Evolutionary conservation across 2,113 vertebrate genomes (phyloP), one percentile per base, ranked within the genome.

Genomic region (Nycticorax nycticorax): DNA sequence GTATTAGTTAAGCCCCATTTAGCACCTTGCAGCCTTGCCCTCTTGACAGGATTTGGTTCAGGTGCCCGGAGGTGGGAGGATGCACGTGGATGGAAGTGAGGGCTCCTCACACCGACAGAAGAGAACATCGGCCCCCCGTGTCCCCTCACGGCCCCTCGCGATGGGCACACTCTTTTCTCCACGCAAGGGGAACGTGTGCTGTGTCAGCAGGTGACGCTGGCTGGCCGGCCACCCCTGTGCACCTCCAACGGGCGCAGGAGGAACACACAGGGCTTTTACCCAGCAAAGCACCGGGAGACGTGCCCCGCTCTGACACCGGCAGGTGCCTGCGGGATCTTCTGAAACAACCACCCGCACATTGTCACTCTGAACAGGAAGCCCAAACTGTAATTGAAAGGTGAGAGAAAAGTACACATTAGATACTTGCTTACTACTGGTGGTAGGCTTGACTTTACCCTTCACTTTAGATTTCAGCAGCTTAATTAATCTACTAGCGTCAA

Each of bases 211-310:
- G 66, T 23, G 77, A 68, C 14, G 6, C 8, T 14, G 30, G 12
- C 26, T 41, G 32, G 17, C 16, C 8, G 55, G n/a, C 69, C 85
- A 5, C 33, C 20, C 45, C 18, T 6, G 17, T 4, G 1, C n/a
- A 9, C 10, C 33, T 37, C 41, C 0, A 0, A 4, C 0, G 5
- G 33, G 21, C 0, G 2, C 66, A 48, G 66, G 17, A 14, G 32
- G 35, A 30, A 6, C 32, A 35, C 62, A 5, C 0, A 0, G 47
- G 18, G n/a, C 5, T 73, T 73, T 43, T 11, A 41, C 30, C 32
- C 12, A 2, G 30, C 28, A 52, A 32, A 88, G 45, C 77, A 22
- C 33, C 0, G 1, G 14, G 39, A 79, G 9, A 30, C 0, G 1
- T 41, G 57, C 18, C 57, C 67, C 4, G 2, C n/a, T 79, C 41